phyloP scores from a whole-genome alignment of 2,797 vertebrate genomes.

The Moxostoma hubbsi region DNA sequence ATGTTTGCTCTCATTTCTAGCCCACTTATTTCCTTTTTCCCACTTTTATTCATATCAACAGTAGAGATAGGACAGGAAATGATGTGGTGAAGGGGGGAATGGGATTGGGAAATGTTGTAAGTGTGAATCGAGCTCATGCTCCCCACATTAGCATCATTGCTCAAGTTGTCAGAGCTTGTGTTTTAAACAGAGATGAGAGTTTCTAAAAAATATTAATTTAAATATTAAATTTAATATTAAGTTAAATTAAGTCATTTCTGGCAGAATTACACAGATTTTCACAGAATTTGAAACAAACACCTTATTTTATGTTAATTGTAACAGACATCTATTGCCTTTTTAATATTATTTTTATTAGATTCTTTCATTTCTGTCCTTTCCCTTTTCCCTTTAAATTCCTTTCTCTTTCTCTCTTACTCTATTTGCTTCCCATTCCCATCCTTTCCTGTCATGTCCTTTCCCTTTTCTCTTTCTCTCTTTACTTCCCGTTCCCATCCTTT shows the following conservation, averaged over 20 bases:
- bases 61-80: background rate
- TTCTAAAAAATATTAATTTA: no score
- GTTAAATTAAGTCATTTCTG: no score
- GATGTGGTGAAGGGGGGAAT: background rate
- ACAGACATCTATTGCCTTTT: no score
- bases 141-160: background rate
- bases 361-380: background rate
- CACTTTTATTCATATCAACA: conserved; percentile 28
- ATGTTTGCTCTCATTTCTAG: conserved; percentile 53
- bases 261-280: no score
- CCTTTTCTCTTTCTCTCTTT: conserved; percentile 17
- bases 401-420: conserved; percentile 3
- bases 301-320: no score
- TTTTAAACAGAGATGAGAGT: no score
- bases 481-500: no score
- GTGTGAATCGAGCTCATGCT: background rate
- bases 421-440: background rate
- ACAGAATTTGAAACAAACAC: no score
- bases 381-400: background rate
- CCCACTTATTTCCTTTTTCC: conserved; percentile 52
- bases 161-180: background rate
- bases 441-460: background rate
- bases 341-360: no score
- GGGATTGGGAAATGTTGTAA: background rate
- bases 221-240: no score